Evolutionary conservation across 2,113 vertebrate genomes (phyloP), one percentile per base, ranked within the genome.

Genomic region (Esox niger): DNA sequence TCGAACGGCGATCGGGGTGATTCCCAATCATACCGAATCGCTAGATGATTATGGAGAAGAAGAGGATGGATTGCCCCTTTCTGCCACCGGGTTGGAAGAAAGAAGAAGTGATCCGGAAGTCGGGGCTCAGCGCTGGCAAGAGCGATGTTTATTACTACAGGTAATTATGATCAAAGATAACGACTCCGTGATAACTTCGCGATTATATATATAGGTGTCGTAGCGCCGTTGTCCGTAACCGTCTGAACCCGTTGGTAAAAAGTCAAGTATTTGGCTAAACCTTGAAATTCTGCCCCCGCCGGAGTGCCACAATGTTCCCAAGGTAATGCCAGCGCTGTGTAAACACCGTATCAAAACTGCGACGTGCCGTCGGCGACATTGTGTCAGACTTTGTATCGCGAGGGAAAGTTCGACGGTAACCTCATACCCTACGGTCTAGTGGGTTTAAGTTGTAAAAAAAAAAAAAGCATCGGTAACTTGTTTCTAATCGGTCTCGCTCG

Each of bases 131-230:
- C 67, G 93, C 93, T 69, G 93, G 93, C 77, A 94, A 94, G 81
- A 94, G 91, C 84, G 93, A 94, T 89, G 92, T 94, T 83, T 94
- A 94, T 87, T 94, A 94, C 79, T 94, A 92, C 92, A 94, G 93
- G 93, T 94, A 87, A 78, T 35, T 2, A 31, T 35, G 20, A 25
- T 31, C 17, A 15, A 57, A 2, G 13, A 3, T 27, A 15, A 0
- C 11, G 10, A 38, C 10, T 4, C 17, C 13, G 25, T 57, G 55
- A 27, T n/a, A 61, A 21, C 6, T 29, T 23, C 58, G n/a, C 31
- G 8, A n/a, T 61, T 26, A 17, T 9, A 1, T n/a, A n/a, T n/a
- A 17, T 33, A 7, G n/a, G n/a, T n/a, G n/a, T n/a, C n/a, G n/a
- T n/a, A n/a, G n/a, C n/a, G n/a, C n/a, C n/a, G n/a, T 6, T 61